Percentiles rank a stretch among this genome's conserved stretches.
Evolutionary conservation across 2,888 invertebrate species (phyloP).

Genomic region (Phalera bucephala): DNA sequence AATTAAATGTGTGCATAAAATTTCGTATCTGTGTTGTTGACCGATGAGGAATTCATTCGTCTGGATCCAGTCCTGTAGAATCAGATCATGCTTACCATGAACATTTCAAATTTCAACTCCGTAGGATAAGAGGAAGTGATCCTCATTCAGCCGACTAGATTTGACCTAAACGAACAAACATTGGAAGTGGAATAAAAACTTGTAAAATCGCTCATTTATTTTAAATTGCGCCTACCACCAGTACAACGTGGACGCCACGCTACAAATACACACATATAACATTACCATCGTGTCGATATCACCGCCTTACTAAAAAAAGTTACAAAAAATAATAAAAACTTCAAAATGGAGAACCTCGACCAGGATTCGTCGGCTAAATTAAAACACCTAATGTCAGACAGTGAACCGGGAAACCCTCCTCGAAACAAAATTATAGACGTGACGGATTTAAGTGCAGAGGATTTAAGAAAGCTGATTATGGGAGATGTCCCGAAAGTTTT

Average conservation of each 20-base stretch:
- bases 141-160: no score
- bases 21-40: no score
- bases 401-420: conserved; percentile 68
- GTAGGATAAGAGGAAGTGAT: no score
- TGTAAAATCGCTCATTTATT: no score
- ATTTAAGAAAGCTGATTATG: conserved; percentile 75
- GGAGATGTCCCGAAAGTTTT: conserved; percentile 67
- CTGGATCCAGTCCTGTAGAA: no score
- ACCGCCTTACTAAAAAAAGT: conserved; percentile 5
- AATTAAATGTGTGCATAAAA: no score
- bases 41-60: no score
- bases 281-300: neutral
- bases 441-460: conserved; percentile 84
- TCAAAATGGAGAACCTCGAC: conserved; percentile 40
- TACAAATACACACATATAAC: conserved; percentile 12
- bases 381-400: conserved; percentile 52
- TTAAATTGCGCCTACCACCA: conserved; percentile 22
- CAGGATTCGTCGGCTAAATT: conserved; percentile 39
- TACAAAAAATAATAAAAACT: no score
- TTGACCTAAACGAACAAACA: no score
- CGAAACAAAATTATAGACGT: conserved; percentile 82
- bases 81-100: no score
- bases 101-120: no score
- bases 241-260: conserved; percentile 50
- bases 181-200: no score